Evolutionary conservation across 2,113 vertebrate species (phyloP).

Genomic region (Acrocephalus kingi): DNA sequence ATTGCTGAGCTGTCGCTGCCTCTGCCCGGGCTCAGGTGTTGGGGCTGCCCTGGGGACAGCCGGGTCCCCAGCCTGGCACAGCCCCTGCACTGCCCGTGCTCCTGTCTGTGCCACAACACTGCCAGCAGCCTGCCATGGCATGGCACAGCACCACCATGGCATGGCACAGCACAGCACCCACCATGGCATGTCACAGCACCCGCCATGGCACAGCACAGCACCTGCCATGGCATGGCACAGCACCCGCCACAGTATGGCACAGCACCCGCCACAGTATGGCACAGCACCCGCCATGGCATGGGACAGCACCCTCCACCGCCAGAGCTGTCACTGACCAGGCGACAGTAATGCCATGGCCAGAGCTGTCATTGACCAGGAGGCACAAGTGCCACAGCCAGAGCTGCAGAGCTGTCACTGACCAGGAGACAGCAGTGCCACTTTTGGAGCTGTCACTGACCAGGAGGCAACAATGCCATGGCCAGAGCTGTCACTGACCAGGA

Average conservation of each 20-base stretch:
- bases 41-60: background rate
- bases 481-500: background rate
- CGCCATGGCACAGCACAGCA: too few relatives aligned
- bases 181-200: too few relatives aligned
- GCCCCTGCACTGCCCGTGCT: background rate
- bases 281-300: too few relatives aligned
- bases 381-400: too few relatives aligned
- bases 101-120: background rate
- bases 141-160: accelerated
- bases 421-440: background rate
- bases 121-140: background rate
- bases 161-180: too few relatives aligned
- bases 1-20: background rate
- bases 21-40: background rate
- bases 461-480: background rate
- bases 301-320: too few relatives aligned
- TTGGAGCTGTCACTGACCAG: background rate
- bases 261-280: too few relatives aligned
- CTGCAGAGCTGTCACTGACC: background rate
- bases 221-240: too few relatives aligned
- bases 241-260: too few relatives aligned
- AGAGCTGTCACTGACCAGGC: too few relatives aligned
- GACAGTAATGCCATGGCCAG: too few relatives aligned
- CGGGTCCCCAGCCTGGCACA: background rate
- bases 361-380: too few relatives aligned